Conservation (phyloP, 1,140 invertebrate genomes). For the Glossosoma conforme region DNA sequence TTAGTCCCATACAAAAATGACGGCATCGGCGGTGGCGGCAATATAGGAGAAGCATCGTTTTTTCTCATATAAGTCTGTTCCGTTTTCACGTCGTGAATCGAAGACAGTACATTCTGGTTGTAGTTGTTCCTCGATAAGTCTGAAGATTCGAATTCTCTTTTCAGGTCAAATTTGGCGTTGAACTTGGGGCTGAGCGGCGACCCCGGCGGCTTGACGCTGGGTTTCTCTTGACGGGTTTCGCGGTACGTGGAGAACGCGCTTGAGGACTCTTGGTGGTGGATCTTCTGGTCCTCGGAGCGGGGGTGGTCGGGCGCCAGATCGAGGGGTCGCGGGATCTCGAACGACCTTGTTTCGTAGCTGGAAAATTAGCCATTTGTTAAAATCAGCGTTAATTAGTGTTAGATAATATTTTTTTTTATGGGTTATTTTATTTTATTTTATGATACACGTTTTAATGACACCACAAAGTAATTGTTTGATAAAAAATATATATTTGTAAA, state of each 20-base stretch:
- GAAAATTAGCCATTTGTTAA: no score
- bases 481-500: no score
- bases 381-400: no score
- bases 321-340: constrained; percentile 44
- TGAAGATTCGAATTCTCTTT: constrained; percentile 37
- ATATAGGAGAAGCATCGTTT: constrained; percentile 10
- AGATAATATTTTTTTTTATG: no score
- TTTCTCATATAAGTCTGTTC: constrained; percentile 20
- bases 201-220: constrained; percentile 34
- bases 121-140: constrained; percentile 30
- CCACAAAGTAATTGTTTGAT: no score
- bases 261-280: constrained; percentile 12
- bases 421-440: no score
- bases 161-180: constrained; percentile 45
- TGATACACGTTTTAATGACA: no score
- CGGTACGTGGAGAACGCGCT: constrained; percentile 26
- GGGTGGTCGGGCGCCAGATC: constrained; percentile 23
- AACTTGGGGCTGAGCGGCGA: constrained; percentile 47
- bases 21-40: constrained; percentile 20
- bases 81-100: constrained; percentile 17
- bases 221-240: constrained; percentile 39
- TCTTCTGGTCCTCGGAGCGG: constrained; percentile 24
- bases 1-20: constrained; percentile 18
- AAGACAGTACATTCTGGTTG: constrained; percentile 23
- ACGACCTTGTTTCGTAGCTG: constrained; percentile 49